phyloP scores from a whole-genome alignment of 2,888 invertebrate genomes.

The Augiades crinisus region DNA sequence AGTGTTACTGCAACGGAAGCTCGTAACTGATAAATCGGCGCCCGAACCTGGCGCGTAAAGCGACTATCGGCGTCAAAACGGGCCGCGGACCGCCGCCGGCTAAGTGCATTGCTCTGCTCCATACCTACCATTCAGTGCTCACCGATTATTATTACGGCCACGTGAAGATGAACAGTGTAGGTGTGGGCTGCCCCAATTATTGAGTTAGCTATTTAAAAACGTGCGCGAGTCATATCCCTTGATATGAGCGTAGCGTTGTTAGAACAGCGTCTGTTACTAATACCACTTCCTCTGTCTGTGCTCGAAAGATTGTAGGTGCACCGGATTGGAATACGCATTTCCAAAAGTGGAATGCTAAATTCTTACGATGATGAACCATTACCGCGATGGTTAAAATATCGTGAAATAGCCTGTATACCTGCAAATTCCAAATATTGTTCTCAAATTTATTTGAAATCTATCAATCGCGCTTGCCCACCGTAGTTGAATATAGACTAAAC shows the following conservation, averaged over 20 bases:
- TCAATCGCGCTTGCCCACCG: too few relatives aligned
- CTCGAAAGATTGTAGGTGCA: too few relatives aligned
- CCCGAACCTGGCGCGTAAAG: constrained; percentile 75
- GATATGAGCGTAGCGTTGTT: constrained; percentile 2
- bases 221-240: constrained; percentile 28
- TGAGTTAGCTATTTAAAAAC: constrained; percentile 40
- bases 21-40: constrained; percentile 78
- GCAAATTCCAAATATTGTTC: too few relatives aligned
- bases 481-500: too few relatives aligned
- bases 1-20: constrained; percentile 60
- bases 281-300: too few relatives aligned
- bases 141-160: constrained; percentile 30
- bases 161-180: constrained; percentile 33
- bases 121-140: constrained; percentile 38
- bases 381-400: too few relatives aligned
- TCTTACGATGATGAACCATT: too few relatives aligned
- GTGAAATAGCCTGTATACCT: too few relatives aligned
- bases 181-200: constrained; percentile 39
- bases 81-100: constrained; percentile 38
- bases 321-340: too few relatives aligned
- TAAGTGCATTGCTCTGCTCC: constrained; percentile 63
- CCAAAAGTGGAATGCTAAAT: too few relatives aligned
- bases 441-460: too few relatives aligned
- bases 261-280: not conserved
- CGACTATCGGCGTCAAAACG: constrained; percentile 63